Conservation (phyloP, 2,797 vertebrate genomes). For the Spinus pinus region DNA sequence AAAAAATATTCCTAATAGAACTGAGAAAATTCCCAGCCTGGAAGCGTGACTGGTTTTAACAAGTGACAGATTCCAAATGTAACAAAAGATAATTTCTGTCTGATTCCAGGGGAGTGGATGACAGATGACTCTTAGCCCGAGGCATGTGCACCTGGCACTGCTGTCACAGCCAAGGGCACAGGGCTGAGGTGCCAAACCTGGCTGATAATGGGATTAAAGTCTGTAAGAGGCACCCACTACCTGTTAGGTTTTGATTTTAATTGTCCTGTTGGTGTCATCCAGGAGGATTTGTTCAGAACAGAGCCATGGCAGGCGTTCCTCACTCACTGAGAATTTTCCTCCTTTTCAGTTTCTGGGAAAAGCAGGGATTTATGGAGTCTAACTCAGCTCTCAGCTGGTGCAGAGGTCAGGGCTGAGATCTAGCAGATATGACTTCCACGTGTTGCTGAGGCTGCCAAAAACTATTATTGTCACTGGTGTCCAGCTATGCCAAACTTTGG, state of each 20-base stretch:
- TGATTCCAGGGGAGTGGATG: not conserved
- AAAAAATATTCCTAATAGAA: not conserved
- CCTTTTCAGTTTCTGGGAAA: not conserved
- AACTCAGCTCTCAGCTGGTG: not conserved
- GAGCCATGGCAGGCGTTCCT: not conserved
- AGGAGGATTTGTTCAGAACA: not conserved
- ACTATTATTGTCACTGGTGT: not conserved
- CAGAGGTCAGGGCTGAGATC: not conserved
- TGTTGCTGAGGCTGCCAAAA: not conserved
- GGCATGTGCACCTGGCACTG: not conserved
- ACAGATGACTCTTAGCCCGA: not conserved
- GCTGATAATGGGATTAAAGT: not conserved
- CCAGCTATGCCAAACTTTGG: not conserved
- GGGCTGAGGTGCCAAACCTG: not conserved
- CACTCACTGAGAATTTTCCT: not conserved
- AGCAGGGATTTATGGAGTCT: not conserved
- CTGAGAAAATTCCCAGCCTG: not conserved
- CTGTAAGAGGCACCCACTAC: not conserved
- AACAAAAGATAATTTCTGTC: not conserved
- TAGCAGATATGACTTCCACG: not conserved
- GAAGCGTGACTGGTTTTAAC: not conserved
- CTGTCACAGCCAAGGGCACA: not conserved
- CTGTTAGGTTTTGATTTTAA: not conserved
- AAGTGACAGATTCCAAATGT: not conserved
- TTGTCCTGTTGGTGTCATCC: not conserved